These are phyloP conservation scores for roundworm (Caenorhabditis elegans) DNA, from an alignment of 1,140 invertebrate species.

Conservation along the genomic window WBcel235 BX284605.5:4995501-4996000, in stretches of 20 bases:
- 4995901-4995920: too few relatives aligned
- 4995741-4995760: conserved; percentile 3
- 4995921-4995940: too few relatives aligned
- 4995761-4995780: background rate
- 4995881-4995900: too few relatives aligned
- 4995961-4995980: too few relatives aligned
- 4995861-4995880: too few relatives aligned
- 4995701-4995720: background rate
- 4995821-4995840: too few relatives aligned
- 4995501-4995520: background rate
- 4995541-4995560: too few relatives aligned
- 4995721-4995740: background rate
- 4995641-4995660: background rate
- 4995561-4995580: background rate
- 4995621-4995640: background rate
- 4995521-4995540: background rate
- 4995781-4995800: background rate
- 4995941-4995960: too few relatives aligned
- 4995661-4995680: background rate
- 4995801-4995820: too few relatives aligned
- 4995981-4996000: too few relatives aligned
- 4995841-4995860: too few relatives aligned
- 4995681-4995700: background rate
- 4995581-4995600: background rate
- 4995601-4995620: background rate